Base-by-base conservation (phyloP, 2,888 invertebrate species). In the Acanthosepion lycidas region DNA sequence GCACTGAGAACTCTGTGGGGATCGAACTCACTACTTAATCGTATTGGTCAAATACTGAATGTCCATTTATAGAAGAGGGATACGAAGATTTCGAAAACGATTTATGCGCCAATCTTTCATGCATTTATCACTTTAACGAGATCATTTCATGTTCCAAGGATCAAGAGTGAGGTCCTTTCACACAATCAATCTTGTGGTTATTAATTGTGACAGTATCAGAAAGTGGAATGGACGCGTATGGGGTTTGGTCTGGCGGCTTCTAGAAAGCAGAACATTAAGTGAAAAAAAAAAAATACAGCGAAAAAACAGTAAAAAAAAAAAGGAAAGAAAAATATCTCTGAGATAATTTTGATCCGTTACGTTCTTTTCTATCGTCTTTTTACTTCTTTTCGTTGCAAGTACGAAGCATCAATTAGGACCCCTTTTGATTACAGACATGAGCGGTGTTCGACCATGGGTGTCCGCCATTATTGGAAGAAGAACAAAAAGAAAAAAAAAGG, bases 71-170 rank as follows among this genome's bases (percentile, higher is more conserved):
- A 23, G 20, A 59, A 26, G 20, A 15, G 2, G 59, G 12, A 78
- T n/a, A n/a, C 15, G n/a, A 33, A 78, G n/a, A 78, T 78, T n/a
- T n/a, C 18, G n/a, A 15, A 78, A 78, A 78, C n/a, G n/a, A 8
- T 78, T 78, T n/a, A 78, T 78, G 12, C 12, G 9, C 9, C 78
- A 78, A 33, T 78, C n/a, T 78, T 12, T 78, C 0, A 9, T 2
- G n/a, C 78, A 78, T 78, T 78, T 78, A 78, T 78, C 78, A 78
- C n/a, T 78, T 78, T 78, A 78, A 78, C 78, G 78, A 78, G 78
- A 78, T 78, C n/a, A 78, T 78, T 78, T 78, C 78, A n/a, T 78
- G 59, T 59, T 59, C 59, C 59, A 59, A 20, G 59, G 59, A 59
- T 59, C 59, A 59, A 59, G 59, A 8, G n/a, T 15, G 18, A 4